A percentile compares a stretch with the other conserved stretches of the same genome.
phyloP scores from a whole-genome alignment of 2,113 vertebrate genomes.

The Sarotherodon lohbergeri region DNA sequence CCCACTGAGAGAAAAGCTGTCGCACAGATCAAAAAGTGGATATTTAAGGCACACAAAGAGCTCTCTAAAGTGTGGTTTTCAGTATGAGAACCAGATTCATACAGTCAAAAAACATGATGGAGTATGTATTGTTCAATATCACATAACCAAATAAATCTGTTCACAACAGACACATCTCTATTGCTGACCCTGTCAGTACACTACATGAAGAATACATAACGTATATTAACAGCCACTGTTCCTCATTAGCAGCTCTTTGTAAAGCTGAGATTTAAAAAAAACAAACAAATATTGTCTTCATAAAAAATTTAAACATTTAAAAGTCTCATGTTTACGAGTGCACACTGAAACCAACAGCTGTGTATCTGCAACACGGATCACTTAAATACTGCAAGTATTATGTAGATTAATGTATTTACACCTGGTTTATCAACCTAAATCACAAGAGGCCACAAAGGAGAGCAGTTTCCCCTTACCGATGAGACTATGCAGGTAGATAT shows the following conservation, averaged over 20 bases:
- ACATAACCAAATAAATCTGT: not conserved
- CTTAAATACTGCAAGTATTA: not conserved
- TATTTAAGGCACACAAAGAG: conserved; percentile 52
- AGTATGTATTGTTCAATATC: not conserved
- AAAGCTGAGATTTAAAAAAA: not conserved
- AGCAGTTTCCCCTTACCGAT: not conserved
- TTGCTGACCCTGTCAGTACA: not conserved
- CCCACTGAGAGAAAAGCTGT: not conserved
- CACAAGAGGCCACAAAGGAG: not conserved
- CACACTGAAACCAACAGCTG: not conserved
- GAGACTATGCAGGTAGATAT: not conserved
- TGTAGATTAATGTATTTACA: not conserved
- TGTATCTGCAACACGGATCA: not conserved
- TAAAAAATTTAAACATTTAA: not conserved
- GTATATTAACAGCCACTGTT: not conserved
- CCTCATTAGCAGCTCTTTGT: not conserved
- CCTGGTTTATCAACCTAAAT: not conserved
- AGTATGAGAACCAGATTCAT: not conserved
- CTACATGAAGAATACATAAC: not conserved
- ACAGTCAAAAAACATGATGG: not conserved
- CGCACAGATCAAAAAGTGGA: not conserved
- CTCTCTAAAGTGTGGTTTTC: conserved; percentile 9
- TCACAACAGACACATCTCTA: conserved; percentile 17
- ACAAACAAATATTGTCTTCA: not conserved
- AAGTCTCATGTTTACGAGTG: not conserved